Evolutionary conservation across 1,140 invertebrate genomes (phyloP).

Genomic region (Drosophila oshimai): DNA sequence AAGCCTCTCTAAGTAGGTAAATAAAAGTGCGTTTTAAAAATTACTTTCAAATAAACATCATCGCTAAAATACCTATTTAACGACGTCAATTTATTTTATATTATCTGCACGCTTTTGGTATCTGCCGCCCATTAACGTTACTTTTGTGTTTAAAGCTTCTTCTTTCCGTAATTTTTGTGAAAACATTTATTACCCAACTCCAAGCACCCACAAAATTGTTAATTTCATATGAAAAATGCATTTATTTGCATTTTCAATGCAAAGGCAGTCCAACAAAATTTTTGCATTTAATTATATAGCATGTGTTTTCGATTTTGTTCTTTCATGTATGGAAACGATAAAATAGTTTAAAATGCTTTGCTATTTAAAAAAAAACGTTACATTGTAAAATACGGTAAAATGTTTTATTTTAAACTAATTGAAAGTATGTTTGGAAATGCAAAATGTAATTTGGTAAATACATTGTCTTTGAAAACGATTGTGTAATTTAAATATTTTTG

Average conservation of each 20-base stretch:
- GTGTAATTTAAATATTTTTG: not conserved
- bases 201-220: slow-evolving; percentile 26
- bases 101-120: not conserved
- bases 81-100: not conserved
- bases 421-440: slow-evolving; percentile 7
- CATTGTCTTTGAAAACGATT: not conserved
- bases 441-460: slow-evolving; percentile 13
- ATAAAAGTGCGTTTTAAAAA: no score
- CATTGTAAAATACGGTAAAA: slow-evolving; percentile 21
- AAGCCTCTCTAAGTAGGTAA: no score
- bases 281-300: slow-evolving; percentile 46
- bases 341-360: slow-evolving; percentile 13
- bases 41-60: no score
- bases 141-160: not conserved
- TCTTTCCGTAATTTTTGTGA: slow-evolving; percentile 12
- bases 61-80: not conserved
- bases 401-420: slow-evolving; percentile 28
- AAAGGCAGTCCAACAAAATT: slow-evolving; percentile 17
- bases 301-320: slow-evolving; percentile 42
- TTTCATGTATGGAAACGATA: slow-evolving; percentile 6
- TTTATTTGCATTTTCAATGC: slow-evolving; percentile 39
- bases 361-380: not conserved
- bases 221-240: slow-evolving; percentile 42
- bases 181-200: slow-evolving; percentile 48
- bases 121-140: slow-evolving; percentile 27